Conservation (phyloP, 1,140 invertebrate genomes). For the Lysiphlebus fabarum region DNA sequence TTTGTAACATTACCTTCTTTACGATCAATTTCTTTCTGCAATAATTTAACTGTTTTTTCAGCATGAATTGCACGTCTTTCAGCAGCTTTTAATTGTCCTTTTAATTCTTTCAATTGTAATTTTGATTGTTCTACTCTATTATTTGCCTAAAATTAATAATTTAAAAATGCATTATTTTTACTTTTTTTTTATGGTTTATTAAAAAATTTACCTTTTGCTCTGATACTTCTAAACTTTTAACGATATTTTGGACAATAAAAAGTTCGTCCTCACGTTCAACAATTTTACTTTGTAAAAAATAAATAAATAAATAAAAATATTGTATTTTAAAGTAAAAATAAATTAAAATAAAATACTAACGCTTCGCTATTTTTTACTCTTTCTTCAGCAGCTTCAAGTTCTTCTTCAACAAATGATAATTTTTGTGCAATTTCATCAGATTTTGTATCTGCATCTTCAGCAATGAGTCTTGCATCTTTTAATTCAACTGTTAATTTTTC, state of each 20-base stretch:
- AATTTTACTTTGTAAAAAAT: constrained; percentile 45
- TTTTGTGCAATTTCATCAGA: constrained; percentile 84
- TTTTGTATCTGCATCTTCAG: constrained; percentile 79
- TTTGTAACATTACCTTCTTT: constrained; percentile 46
- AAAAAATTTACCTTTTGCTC: constrained; percentile 48
- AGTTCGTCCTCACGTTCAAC: constrained; percentile 53
- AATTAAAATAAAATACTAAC: constrained; percentile 56
- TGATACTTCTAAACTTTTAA: constrained; percentile 52
- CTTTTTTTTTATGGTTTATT: too few species aligned
- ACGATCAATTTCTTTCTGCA: constrained; percentile 48
- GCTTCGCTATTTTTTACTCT: constrained; percentile 84
- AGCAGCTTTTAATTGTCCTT: constrained; percentile 45
- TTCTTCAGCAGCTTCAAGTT: constrained; percentile 83
- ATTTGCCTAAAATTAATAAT: constrained; percentile 44
- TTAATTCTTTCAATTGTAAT: constrained; percentile 45
- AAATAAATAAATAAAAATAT: constrained; percentile 4
- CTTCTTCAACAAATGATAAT: constrained; percentile 85
- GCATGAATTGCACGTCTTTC: constrained; percentile 50
- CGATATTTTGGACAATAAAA: constrained; percentile 54
- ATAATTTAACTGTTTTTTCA: constrained; percentile 46
- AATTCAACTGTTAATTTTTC: constrained; percentile 71
- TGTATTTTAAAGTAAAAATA: not conserved
- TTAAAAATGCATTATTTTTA: not conserved
- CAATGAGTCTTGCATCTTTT: constrained; percentile 74
- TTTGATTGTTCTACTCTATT: constrained; percentile 51